A percentile compares a stretch with the other conserved stretches of the same genome.
Conservation (phyloP, 2,113 vertebrate genomes). For the Ranitomeya variabilis region DNA sequence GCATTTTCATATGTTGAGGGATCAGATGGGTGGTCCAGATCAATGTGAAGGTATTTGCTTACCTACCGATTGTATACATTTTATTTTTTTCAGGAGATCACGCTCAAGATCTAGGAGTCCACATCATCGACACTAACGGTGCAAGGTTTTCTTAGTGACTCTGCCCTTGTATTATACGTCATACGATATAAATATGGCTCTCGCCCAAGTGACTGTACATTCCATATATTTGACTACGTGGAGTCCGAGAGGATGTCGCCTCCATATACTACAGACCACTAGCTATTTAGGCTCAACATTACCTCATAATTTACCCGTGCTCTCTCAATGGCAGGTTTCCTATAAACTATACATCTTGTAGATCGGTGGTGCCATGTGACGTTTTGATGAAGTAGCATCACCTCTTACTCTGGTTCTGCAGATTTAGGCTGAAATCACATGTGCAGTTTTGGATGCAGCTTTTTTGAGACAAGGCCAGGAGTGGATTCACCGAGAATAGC, state of each 20-base stretch:
- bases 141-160: neutral
- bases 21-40: neutral
- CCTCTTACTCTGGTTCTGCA: neutral
- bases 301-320: neutral
- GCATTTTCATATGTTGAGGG: too few species aligned
- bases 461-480: neutral
- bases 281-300: neutral
- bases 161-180: neutral
- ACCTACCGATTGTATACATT: neutral
- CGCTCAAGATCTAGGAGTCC: constrained; percentile 48
- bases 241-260: neutral
- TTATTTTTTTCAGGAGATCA: constrained; percentile 24
- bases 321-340: neutral
- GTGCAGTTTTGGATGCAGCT: neutral
- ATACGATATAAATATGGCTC: neutral
- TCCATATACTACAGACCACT: neutral
- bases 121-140: constrained; percentile 34
- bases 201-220: neutral
- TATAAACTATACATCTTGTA: constrained; percentile 11
- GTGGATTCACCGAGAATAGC: too few species aligned
- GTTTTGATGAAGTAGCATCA: neutral
- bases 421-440: neutral
- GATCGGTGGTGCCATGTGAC: neutral
- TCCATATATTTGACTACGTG: constrained; percentile 12
- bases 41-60: neutral